Base-by-base conservation (phyloP, 2,797 vertebrate species). In the Margarornis squamiger region DNA sequence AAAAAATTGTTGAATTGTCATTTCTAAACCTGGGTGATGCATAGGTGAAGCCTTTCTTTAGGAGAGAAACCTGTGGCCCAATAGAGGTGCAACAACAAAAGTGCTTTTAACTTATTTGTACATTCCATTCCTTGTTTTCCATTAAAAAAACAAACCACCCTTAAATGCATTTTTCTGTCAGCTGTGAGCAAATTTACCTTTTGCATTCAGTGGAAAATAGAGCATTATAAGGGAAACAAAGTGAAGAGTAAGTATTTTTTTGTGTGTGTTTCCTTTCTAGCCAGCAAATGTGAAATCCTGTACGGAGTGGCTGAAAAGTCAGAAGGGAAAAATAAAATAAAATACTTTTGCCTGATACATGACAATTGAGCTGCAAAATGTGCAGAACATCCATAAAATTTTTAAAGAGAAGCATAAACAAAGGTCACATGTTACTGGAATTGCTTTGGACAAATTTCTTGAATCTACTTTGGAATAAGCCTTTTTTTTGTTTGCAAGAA, bases 121-220 rank as follows among this genome's bases (percentile, higher is more conserved):
- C 96, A 77, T 96, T 61, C 62, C 72, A 86, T 95, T 93, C 94
- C 82, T 96, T 97, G 95, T 96, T 97, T 98, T 95, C 74, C 88
- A 79, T 97, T 86, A 3, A 22, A 71, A 65, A 68, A 71, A 5
- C 7, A 83, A 71, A 34, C 3, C 8, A 93, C 93, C 43, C 34
- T 97, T 88, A 97, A 97, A 96, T 97, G 91, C 82, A 96, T 98
- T 97, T 94, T 97, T 95, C 80, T 97, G 95, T 95, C 80, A 66
- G 79, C 96, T 96, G 92, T 96, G 91, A 97, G 89, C 90, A 97
- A 95, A 97, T 92, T 95, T 93, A 91, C 85, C 90, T 95, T 97
- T 97, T 96, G 96, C 95, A 92, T 97, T 97, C 93, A 93, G 90
- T 89, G 82, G 92, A 95, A 96, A 86, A 92, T 58, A 95, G 81